phyloP scores from a whole-genome alignment of 2,797 vertebrate genomes.

The Carduelis carduelis region DNA sequence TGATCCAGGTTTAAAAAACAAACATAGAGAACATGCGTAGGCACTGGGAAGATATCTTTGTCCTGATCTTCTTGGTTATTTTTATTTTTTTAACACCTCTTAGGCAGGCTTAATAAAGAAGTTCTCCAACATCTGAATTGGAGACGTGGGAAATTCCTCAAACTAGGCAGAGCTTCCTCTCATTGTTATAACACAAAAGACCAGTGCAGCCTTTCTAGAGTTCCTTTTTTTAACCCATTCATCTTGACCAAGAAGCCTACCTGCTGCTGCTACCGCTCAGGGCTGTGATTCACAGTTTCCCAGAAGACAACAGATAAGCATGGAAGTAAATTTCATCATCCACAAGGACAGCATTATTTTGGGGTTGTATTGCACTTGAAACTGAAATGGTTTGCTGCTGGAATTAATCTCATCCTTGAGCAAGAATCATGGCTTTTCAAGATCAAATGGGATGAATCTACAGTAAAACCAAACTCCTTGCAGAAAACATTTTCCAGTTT shows the following conservation, averaged over 20 bases:
- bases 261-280: neutral
- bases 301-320: neutral
- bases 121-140: constrained; percentile 59
- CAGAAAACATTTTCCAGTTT: neutral
- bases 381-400: neutral
- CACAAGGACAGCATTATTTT: neutral
- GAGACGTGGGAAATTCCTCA: constrained; percentile 79
- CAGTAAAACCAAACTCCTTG: neutral
- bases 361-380: neutral
- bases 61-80: constrained; percentile 35
- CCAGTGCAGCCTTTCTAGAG: constrained; percentile 24
- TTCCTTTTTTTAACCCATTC: constrained; percentile 66
- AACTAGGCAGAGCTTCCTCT: constrained; percentile 75
- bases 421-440: neutral
- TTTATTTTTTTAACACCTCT: constrained; percentile 71
- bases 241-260: neutral
- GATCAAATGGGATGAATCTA: neutral
- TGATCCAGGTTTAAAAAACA: constrained; percentile 1
- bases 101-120: constrained; percentile 66
- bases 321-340: neutral
- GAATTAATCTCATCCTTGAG: neutral
- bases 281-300: neutral
- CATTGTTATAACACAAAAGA: constrained; percentile 75
- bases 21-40: constrained; percentile 10
- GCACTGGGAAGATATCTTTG: constrained; percentile 13